Evolutionary conservation across 2,797 vertebrate genomes (phyloP).

Genomic region (Cygnus olor): DNA sequence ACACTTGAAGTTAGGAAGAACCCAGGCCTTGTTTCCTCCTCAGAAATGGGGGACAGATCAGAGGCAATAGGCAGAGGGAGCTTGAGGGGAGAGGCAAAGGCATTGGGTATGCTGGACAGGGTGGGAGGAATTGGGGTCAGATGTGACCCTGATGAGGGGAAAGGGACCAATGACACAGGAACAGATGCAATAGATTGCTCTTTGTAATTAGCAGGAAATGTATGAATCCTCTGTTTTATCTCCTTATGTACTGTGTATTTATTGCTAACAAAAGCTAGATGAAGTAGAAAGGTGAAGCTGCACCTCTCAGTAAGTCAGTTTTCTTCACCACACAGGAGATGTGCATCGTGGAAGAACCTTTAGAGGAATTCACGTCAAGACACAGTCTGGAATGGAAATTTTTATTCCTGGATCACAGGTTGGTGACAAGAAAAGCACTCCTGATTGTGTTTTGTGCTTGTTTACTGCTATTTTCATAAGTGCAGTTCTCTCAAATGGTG

Average conservation of each 20-base stretch:
- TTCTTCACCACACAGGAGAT: constrained; percentile 79
- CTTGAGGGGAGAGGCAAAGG: background rate
- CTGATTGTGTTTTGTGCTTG: constrained; percentile 21
- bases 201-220: background rate
- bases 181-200: background rate
- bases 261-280: constrained; percentile 32
- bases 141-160: background rate
- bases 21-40: background rate
- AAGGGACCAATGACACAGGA: background rate
- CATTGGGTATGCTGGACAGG: background rate
- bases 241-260: background rate
- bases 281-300: background rate
- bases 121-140: background rate
- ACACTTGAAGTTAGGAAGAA: background rate
- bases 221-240: background rate
- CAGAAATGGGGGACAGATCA: background rate
- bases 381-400: constrained; percentile 88
- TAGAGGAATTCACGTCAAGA: constrained; percentile 86
- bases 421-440: constrained; percentile 63
- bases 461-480: constrained; percentile 7
- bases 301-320: constrained; percentile 5
- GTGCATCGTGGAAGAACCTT: constrained; percentile 82
- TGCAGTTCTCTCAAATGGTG: background rate
- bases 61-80: background rate
- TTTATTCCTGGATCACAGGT: constrained; percentile 87